phyloP scores from a whole-genome alignment of 2,797 vertebrate species.

The Borostomias antarcticus region DNA sequence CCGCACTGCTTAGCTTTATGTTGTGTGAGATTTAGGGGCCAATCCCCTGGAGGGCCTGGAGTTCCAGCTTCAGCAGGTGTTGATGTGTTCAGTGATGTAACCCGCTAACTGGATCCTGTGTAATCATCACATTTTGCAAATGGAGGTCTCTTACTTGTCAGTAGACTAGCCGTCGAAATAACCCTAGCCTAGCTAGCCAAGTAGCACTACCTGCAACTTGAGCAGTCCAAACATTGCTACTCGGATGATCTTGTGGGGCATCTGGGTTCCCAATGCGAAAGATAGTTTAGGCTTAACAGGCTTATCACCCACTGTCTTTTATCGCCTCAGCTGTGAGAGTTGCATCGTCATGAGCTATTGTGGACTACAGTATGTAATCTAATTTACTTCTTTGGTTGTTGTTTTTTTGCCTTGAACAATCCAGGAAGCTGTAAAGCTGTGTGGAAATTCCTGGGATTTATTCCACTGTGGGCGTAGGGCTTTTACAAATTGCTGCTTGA shows the following conservation, averaged over 20 bases:
- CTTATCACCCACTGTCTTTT: too few relatives aligned
- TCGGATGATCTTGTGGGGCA: too few relatives aligned
- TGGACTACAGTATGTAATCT: too few relatives aligned
- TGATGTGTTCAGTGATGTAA: neutral
- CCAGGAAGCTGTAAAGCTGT: neutral
- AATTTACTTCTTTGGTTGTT: too few relatives aligned
- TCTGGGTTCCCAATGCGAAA: too few relatives aligned
- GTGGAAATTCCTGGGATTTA: neutral
- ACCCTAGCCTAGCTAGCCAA: too few relatives aligned
- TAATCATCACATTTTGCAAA: conserved; percentile 19
- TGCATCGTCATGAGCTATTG: too few relatives aligned
- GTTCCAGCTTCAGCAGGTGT: conserved; percentile 14
- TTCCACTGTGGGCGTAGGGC: neutral
- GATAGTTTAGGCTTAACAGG: too few relatives aligned
- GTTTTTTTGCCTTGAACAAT: conserved; percentile 10
- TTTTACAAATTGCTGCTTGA: conserved; percentile 22
- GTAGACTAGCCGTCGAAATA: too few relatives aligned
- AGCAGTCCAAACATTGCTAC: too few relatives aligned
- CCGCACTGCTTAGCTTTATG: conserved; percentile 5
- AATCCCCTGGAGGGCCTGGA: neutral
- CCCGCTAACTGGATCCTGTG: neutral
- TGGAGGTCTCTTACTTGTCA: neutral
- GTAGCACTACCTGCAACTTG: too few relatives aligned
- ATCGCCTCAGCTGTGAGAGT: too few relatives aligned
- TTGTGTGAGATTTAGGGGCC: neutral